These are phyloP conservation scores for Caenorhabditis drosophilae DNA, from an alignment of 2,888 invertebrate species.

Conservation along the genomic window DNA sequence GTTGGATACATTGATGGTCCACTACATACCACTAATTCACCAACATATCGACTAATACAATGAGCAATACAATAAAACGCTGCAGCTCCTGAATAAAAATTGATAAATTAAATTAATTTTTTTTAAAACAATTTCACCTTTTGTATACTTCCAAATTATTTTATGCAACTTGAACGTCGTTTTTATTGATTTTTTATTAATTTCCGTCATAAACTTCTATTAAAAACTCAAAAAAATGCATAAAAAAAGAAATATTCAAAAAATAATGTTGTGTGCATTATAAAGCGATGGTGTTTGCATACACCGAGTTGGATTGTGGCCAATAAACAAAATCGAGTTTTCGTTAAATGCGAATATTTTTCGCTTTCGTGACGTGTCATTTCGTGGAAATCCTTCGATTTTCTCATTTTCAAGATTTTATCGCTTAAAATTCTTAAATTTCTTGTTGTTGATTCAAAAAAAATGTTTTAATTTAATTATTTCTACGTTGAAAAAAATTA, in stretches of 20 bases:
- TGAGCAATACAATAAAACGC: slow-evolving; percentile 46
- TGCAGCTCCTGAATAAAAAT: slow-evolving; percentile 44
- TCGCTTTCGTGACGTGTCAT: slow-evolving; percentile 18
- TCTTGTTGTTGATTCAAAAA: neutral
- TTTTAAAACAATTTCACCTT: slow-evolving; percentile 8
- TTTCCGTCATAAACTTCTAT: too few relatives aligned
- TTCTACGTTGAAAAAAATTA: too few relatives aligned
- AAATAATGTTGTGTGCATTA: slow-evolving; percentile 7
- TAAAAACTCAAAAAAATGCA: neutral
- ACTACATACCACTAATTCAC: slow-evolving; percentile 56
- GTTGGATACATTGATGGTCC: slow-evolving; percentile 65
- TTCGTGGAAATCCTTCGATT: slow-evolving; percentile 1
- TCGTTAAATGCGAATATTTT: slow-evolving; percentile 1
- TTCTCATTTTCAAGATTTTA: slow-evolving; percentile 16
- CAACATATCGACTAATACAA: slow-evolving; percentile 43
- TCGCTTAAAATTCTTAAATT: too few relatives aligned
- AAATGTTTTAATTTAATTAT: neutral
- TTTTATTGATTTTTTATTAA: too few relatives aligned
- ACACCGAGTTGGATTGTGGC: slow-evolving; percentile 21
- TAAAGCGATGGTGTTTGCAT: slow-evolving; percentile 20
- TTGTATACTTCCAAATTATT: slow-evolving; percentile 27
- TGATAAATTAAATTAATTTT: neutral
- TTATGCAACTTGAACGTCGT: too few relatives aligned
- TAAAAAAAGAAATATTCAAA: slow-evolving; percentile 2
- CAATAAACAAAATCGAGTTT: neutral